These are phyloP conservation scores for Synanthedon andrenaeformis DNA, from an alignment of 2,888 invertebrate genomes.

Conservation along the genomic window DNA sequence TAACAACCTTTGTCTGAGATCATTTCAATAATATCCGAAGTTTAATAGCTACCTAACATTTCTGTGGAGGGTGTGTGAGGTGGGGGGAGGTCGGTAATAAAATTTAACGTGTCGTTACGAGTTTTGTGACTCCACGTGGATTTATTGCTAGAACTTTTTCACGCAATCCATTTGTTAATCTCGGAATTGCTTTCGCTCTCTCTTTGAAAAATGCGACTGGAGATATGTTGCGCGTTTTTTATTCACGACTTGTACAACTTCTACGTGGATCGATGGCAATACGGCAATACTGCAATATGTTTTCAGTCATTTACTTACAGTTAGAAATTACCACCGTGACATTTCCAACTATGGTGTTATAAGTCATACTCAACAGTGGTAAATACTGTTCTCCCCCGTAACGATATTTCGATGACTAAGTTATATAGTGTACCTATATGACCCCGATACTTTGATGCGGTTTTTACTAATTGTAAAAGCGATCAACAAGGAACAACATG, in stretches of 20 bases:
- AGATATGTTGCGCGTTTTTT: constrained; percentile 13
- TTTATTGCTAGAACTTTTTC: constrained; percentile 55
- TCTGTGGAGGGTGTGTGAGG: constrained; percentile 23
- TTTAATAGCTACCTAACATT: constrained; percentile 44
- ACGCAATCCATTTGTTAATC: constrained; percentile 53
- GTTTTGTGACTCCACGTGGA: constrained; percentile 48
- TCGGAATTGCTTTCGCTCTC: constrained; percentile 26
- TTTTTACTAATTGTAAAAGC: too few relatives aligned
- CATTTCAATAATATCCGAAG: constrained; percentile 62
- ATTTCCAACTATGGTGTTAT: too few relatives aligned
- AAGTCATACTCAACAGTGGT: too few relatives aligned
- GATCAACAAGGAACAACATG: too few relatives aligned
- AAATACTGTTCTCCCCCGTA: too few relatives aligned
- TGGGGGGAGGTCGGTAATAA: constrained; percentile 31
- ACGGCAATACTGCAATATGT: neutral
- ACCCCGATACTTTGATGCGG: too few relatives aligned
- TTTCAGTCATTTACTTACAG: constrained; percentile 3
- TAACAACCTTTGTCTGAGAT: constrained; percentile 47
- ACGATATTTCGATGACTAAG: too few relatives aligned
- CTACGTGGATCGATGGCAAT: neutral
- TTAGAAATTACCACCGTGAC: neutral
- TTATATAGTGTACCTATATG: too few relatives aligned
- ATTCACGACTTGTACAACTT: constrained; percentile 1
- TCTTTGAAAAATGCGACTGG: constrained; percentile 26
- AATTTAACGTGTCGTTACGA: constrained; percentile 54